Conservation (phyloP, 2,113 vertebrate genomes). For the Rhinichthys klamathensis region DNA sequence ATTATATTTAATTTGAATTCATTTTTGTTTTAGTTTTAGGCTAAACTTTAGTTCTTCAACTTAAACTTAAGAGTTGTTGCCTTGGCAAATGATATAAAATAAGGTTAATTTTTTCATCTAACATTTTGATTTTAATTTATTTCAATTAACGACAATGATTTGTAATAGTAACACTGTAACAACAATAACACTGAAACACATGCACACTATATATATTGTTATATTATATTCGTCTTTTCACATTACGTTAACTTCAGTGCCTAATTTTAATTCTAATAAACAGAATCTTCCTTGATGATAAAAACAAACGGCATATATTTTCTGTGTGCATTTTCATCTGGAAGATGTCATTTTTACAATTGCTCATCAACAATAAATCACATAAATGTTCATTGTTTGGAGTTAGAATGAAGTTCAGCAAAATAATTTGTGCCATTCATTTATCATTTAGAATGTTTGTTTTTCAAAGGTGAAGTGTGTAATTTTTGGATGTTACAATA, state of each 20-base stretch:
- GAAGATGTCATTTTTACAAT: not conserved
- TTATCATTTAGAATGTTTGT: not conserved
- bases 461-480: not conserved
- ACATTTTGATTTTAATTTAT: no score
- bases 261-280: not conserved
- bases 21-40: no score
- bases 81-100: no score
- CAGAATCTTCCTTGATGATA: not conserved
- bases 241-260: not conserved
- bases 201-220: no score
- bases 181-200: no score
- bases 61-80: no score
- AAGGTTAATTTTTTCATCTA: no score
- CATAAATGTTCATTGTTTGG: not conserved
- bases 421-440: not conserved
- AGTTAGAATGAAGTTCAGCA: not conserved
- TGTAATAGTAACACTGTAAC: no score
- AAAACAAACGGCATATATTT: not conserved
- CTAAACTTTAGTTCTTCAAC: no score
- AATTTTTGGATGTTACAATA: not conserved
- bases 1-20: not conserved
- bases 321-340: not conserved
- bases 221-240: not conserved
- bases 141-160: no score
- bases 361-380: not conserved